Conservation (phyloP, 2,113 vertebrate species). For the Muscicapa adusta region DNA sequence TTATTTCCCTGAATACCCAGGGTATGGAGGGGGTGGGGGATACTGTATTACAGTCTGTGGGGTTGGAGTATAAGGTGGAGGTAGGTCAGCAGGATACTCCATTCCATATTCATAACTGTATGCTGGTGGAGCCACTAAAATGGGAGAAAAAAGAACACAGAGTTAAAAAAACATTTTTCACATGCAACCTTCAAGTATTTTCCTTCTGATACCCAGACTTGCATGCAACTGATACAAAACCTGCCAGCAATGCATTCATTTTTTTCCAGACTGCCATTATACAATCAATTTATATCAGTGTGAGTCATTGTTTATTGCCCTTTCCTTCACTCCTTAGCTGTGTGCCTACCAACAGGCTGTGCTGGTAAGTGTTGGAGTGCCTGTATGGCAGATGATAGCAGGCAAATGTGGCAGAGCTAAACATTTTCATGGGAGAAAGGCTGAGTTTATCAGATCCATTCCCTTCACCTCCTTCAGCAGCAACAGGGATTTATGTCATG, state of each 20-base stretch:
- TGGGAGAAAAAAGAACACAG: background rate
- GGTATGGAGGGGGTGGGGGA: constrained; percentile 86
- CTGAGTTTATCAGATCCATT: background rate
- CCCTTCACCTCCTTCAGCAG: background rate
- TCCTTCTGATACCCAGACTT: background rate
- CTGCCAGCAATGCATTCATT: background rate
- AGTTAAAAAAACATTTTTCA: background rate
- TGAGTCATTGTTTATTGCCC: background rate
- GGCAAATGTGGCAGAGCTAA: background rate
- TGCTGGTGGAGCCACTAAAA: constrained; percentile 83
- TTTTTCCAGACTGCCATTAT: background rate
- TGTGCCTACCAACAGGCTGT: background rate
- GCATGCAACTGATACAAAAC: background rate
- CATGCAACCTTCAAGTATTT: background rate
- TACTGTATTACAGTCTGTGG: constrained; percentile 69
- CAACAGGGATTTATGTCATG: background rate
- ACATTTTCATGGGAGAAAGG: background rate
- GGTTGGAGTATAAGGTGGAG: constrained; percentile 83
- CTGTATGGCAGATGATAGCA: background rate
- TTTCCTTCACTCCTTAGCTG: background rate
- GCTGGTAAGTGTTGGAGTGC: background rate
- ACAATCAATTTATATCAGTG: background rate
- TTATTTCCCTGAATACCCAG: constrained; percentile 81
- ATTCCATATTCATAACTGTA: constrained; percentile 85
- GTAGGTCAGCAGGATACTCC: constrained; percentile 76